A percentile compares a stretch with the other conserved stretches of the same genome.
phyloP scores from a whole-genome alignment of 2,113 vertebrate species.

The Dipodomys stephensi region DNA sequence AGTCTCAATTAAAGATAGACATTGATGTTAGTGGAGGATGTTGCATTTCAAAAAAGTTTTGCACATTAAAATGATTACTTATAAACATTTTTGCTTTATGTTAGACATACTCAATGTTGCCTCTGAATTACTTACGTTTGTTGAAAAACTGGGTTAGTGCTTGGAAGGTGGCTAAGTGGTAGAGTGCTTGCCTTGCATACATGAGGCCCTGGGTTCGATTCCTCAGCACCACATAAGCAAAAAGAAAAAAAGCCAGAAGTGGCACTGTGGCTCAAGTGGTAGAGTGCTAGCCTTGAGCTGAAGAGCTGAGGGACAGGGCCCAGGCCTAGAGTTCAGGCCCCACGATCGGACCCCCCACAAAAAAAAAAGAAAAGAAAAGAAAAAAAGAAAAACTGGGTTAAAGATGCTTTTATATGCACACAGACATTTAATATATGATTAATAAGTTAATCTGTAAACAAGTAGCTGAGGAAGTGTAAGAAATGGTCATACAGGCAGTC shows the following conservation, averaged over 20 bases:
- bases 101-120: neutral
- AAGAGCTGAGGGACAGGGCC: too few relatives aligned
- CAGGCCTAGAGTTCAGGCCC: too few relatives aligned
- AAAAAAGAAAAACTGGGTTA: conserved; percentile 4
- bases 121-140: neutral
- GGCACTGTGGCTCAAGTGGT: too few relatives aligned
- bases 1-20: neutral
- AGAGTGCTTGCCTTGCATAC: too few relatives aligned
- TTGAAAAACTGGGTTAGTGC: conserved; percentile 5
- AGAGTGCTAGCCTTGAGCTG: too few relatives aligned
- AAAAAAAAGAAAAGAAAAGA: too few relatives aligned
- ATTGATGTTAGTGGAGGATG: rapidly evolving
- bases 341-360: too few relatives aligned
- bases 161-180: too few relatives aligned
- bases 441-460: conserved; percentile 43
- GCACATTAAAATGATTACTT: neutral
- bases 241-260: too few relatives aligned
- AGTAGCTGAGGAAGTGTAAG: conserved; percentile 50
- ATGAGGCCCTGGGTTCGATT: too few relatives aligned
- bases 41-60: neutral
- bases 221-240: too few relatives aligned
- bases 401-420: neutral
- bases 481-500: neutral
- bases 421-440: neutral
- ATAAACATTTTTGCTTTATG: neutral